Percentiles rank a stretch among this genome's conserved stretches.
These are phyloP conservation scores for Capitulum mitella DNA, from an alignment of 2,888 invertebrate species.

Conservation along the genomic window DNA sequence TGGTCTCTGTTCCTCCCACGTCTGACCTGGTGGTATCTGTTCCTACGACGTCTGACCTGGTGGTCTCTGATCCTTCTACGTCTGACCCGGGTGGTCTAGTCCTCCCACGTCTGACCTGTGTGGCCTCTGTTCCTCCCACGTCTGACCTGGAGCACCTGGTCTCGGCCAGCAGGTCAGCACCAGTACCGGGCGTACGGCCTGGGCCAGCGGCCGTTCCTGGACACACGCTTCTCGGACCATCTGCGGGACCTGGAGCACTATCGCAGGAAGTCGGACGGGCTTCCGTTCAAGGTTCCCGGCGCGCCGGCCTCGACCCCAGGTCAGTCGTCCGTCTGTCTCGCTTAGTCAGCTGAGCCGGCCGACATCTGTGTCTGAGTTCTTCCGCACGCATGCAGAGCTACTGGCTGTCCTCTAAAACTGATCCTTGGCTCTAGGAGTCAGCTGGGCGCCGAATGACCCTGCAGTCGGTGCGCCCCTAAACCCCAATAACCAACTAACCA, in stretches of 20 bases:
- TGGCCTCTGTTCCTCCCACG: neutral
- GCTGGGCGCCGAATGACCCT: too few relatives aligned
- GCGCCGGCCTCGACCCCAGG: neutral
- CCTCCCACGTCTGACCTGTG: neutral
- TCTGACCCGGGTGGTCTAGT: neutral
- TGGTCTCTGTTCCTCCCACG: neutral
- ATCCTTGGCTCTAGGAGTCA: too few relatives aligned
- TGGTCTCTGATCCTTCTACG: too few relatives aligned
- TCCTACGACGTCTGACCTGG: neutral
- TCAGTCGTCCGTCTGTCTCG: neutral
- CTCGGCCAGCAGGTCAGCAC: slow-evolving; percentile 70
- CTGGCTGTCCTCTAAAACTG: too few relatives aligned
- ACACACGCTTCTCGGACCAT: slow-evolving; percentile 59
- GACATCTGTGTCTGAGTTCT: too few relatives aligned
- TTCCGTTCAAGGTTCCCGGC: slow-evolving; percentile 29
- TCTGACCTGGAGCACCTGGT: slow-evolving; percentile 11
- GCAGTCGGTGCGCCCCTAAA: too few relatives aligned
- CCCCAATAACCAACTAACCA: too few relatives aligned
- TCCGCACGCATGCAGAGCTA: too few relatives aligned
- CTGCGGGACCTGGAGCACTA: slow-evolving; percentile 60
- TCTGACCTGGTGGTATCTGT: slow-evolving; percentile 8
- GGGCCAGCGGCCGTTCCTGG: slow-evolving; percentile 69
- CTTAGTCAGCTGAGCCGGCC: too few relatives aligned
- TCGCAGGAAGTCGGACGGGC: slow-evolving; percentile 51
- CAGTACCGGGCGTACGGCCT: slow-evolving; percentile 68